Percentiles rank a stretch among this genome's conserved stretches.
Evolutionary conservation across 1,140 invertebrate genomes (phyloP).

Genomic region (Ceratina calcarata): DNA sequence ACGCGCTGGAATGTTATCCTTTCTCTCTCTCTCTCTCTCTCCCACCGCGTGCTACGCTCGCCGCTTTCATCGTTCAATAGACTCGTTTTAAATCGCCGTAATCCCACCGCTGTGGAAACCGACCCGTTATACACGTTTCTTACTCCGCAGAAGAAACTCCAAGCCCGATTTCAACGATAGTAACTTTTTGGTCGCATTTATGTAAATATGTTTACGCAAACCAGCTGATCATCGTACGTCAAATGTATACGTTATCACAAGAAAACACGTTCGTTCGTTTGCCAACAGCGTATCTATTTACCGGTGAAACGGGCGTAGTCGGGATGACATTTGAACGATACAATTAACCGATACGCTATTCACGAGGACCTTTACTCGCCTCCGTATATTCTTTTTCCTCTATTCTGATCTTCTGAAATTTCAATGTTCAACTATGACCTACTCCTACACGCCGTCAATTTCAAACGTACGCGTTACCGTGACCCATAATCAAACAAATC

Average conservation of each 20-base stretch:
- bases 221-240: background rate
- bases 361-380: background rate
- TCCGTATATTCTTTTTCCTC: background rate
- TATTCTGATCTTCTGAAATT: background rate
- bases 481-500: background rate
- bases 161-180: background rate
- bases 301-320: background rate
- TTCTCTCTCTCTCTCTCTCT: conserved; percentile 12
- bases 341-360: background rate
- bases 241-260: background rate
- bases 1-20: conserved; percentile 38
- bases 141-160: background rate
- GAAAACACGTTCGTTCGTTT: conserved; percentile 5
- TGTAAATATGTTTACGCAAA: background rate
- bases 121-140: background rate
- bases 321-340: background rate
- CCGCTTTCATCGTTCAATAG: conserved; percentile 22
- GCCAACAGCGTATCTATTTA: conserved; percentile 12
- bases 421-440: background rate
- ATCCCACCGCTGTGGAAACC: conserved; percentile 3
- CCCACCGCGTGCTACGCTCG: background rate
- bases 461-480: too few species aligned
- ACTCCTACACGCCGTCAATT: background rate
- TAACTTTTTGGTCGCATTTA: too few species aligned
- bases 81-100: conserved; percentile 19